Evolutionary conservation across 2,113 vertebrate genomes (phyloP), one percentile per base, ranked within the genome.

Genomic region (Peromyscus leucopus): DNA sequence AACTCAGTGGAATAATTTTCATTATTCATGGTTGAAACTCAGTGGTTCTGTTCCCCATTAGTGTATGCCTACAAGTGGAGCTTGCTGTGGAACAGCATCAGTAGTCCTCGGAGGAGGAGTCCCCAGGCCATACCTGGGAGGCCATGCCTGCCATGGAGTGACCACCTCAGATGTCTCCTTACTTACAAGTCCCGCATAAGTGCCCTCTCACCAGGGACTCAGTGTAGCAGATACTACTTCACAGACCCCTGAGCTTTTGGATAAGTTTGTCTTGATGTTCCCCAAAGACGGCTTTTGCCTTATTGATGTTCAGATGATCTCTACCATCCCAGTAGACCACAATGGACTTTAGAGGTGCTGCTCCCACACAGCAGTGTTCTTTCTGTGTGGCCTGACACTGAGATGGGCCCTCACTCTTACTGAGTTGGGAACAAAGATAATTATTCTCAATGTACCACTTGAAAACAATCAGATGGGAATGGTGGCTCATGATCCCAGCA

Each of bases 51-150:
- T 3, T 42, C 75, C 80, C 28, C 2, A 3, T 15, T 0, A 13
- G 7, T 9, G 26, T 69, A 21, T n/a, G n/a, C 42, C 28, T n/a
- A 1, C 46, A 26, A n/a, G 33, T 7, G 0, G 1, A 31, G 2
- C 7, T 46, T 33, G 59, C 39, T 36, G 2, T 19, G 28, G 2
- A 72, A 0, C 3, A 48, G 33, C 13, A 9, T 1, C 59, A 1
- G 31, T 19, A 16, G n/a, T 90, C 13, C n/a, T 89, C 36, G 76
- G 92, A 71, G 89, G 93, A 84, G 79, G 63, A 96, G 39, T 82
- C 95, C 83, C 91, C 89, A 2, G 96, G 33, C 31, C 59, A 57
- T 92, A 17, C 21, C 17, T 93, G 57, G 75, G 92, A 75, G 55
- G 12, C 28, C 22, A 2, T 9, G 13, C 39, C 48, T 55, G 36